Base-by-base conservation (phyloP, 2,888 invertebrate species). In the Chloroclystis v-ata region DNA sequence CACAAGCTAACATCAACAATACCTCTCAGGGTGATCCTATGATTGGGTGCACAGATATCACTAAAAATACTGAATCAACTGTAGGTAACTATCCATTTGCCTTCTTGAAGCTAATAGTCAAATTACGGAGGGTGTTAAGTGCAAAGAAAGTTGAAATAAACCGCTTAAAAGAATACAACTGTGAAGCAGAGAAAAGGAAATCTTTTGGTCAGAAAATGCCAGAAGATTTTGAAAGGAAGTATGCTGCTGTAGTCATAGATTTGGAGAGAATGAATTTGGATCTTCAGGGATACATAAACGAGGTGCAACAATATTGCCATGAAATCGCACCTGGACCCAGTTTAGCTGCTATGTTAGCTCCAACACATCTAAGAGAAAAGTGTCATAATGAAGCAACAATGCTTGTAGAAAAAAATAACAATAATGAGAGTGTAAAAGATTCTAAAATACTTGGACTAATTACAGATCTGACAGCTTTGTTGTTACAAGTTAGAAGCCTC, bases 241-340 rank as follows among this genome's bases (percentile, higher is more conserved):
- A 98, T 86, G 98, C 98, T 9, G 91, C 92, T 54, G 90, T 92
- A 60, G 92, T 98, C 1, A 92, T 98, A 43, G 96, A 97, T 57
- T 90, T 98, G 62, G 98, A 98, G 69, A 93, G 93, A 67, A 92
- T 98, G 83, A 98, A 98, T 79, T 91, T 91, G 61, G 95, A 97
- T 72, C 90, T 98, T 56, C 94, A 95, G 72, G 92, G 93, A 53
- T 94, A 94, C 74, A 89, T 98, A 39, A 94, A 94, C 68, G 94
- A 94, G 66, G 94, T 97, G 42, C 96, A 97, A 80, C 89, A 91
- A 51, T 92, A 92, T 62, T 95, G 96, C 67, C 93, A 93, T 58
- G 94, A 97, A 84, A 92, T 97, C 61, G 95, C 95, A 0, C 96
- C 95, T 0, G 96, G 97, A 50, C 94, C 96, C 20, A 95, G 94